Conservation (phyloP, 2,113 vertebrate species). For the Myocastor coypus region DNA sequence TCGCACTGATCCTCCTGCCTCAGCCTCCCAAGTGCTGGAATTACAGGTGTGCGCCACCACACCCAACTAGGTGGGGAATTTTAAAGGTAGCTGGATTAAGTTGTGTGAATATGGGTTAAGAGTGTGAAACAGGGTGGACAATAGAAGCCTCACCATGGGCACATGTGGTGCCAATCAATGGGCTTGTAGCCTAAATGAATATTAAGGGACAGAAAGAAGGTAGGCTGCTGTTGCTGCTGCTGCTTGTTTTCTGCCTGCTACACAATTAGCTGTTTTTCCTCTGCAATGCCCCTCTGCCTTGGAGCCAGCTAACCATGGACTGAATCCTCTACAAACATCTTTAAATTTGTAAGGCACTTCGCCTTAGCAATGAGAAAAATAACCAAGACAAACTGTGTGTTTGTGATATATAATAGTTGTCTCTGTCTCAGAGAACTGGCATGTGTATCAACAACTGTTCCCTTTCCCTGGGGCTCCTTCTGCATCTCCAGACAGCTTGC, state of each 20-base stretch:
- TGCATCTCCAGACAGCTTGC: neutral
- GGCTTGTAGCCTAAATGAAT: neutral
- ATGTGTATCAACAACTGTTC: neutral
- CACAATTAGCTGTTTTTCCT: neutral
- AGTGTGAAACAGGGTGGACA: neutral
- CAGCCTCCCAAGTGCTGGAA: too few species aligned
- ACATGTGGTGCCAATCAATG: neutral
- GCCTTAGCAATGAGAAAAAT: neutral
- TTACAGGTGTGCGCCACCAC: too few species aligned
- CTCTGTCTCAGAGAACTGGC: neutral
- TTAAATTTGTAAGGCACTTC: neutral
- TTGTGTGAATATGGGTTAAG: neutral
- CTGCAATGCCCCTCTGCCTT: neutral
- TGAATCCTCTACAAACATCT: neutral
- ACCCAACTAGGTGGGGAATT: neutral
- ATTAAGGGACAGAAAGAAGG: neutral
- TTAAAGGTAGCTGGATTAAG: neutral
- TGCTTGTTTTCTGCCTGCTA: neutral
- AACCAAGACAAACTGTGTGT: neutral
- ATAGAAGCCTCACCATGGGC: neutral
- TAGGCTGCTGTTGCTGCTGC: neutral
- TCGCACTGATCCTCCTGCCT: too few species aligned
- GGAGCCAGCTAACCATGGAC: neutral
- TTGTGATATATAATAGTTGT: neutral
- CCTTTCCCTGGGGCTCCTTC: neutral